Conservation (phyloP, 2,888 invertebrate species). For the Campoletis raptor region DNA sequence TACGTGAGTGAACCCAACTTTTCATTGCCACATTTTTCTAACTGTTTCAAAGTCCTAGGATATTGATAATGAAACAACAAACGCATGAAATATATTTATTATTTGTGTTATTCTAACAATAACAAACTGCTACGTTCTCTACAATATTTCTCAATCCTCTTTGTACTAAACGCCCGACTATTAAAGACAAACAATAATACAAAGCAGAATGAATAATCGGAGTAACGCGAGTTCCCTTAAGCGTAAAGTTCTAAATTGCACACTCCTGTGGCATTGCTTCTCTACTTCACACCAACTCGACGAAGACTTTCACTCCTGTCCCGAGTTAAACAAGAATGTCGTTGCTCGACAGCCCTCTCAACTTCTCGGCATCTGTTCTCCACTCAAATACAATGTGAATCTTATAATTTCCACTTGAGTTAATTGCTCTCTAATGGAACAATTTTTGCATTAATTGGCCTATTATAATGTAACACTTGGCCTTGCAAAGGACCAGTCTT, state of each 20-base stretch:
- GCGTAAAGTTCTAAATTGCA: conserved; percentile 55
- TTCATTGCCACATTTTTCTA: conserved; percentile 14
- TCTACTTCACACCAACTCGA: conserved; percentile 19
- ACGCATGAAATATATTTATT: not conserved
- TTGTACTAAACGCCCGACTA: not conserved
- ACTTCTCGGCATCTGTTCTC: conserved; percentile 14
- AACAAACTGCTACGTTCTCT: conserved; percentile 1
- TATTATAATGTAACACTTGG: conserved; percentile 1
- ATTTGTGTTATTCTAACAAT: conserved; percentile 8
- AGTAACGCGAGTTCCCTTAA: conserved; percentile 45
- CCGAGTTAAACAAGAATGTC: conserved; percentile 57
- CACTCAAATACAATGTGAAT: conserved; percentile 10
- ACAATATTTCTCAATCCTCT: conserved; percentile 15
- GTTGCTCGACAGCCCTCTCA: conserved; percentile 49
- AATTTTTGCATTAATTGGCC: conserved; percentile 22
- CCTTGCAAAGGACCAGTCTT: not conserved
- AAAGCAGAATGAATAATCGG: conserved; percentile 42
- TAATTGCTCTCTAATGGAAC: conserved; percentile 21
- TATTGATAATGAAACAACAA: not conserved
- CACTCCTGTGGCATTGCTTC: conserved; percentile 46
- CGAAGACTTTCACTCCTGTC: conserved; percentile 65
- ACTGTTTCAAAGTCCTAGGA: not conserved
- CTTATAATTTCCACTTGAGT: not conserved
- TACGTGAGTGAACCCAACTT: not conserved
- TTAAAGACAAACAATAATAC: conserved; percentile 20